Evolutionary conservation across 2,888 invertebrate species (phyloP).

Genomic region (Eilema griseolum): DNA sequence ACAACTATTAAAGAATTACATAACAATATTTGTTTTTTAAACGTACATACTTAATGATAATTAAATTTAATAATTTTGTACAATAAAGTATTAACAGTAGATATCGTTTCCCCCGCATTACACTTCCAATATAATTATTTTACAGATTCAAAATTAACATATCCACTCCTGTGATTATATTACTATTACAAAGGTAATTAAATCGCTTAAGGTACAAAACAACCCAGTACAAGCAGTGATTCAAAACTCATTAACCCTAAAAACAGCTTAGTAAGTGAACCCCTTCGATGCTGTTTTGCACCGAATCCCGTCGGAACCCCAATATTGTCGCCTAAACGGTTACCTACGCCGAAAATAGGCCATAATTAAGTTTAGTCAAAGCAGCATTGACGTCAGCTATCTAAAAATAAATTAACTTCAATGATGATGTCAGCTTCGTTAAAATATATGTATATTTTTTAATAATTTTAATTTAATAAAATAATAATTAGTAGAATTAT

Average conservation of each 20-base stretch:
- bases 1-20: no score
- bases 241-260: constrained; percentile 64
- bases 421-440: background rate
- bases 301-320: constrained; percentile 52
- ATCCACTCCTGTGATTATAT: background rate
- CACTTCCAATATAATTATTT: background rate
- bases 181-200: constrained; percentile 27
- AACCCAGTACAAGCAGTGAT: constrained; percentile 29
- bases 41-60: background rate
- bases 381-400: constrained; percentile 44
- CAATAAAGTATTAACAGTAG: background rate
- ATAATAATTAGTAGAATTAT: no score
- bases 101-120: background rate
- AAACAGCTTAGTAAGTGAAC: constrained; percentile 65
- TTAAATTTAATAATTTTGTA: background rate
- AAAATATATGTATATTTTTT: background rate
- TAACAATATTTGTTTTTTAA: background rate
- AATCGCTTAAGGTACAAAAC: constrained; percentile 36
- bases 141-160: constrained; percentile 6
- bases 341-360: constrained; percentile 54
- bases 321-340: constrained; percentile 57
- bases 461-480: background rate
- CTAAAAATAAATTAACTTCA: background rate
- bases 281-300: constrained; percentile 55
- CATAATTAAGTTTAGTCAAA: constrained; percentile 57